Evolutionary conservation across 1,140 invertebrate species (phyloP).

Genomic region (Ceratosolen fusciceps): DNA sequence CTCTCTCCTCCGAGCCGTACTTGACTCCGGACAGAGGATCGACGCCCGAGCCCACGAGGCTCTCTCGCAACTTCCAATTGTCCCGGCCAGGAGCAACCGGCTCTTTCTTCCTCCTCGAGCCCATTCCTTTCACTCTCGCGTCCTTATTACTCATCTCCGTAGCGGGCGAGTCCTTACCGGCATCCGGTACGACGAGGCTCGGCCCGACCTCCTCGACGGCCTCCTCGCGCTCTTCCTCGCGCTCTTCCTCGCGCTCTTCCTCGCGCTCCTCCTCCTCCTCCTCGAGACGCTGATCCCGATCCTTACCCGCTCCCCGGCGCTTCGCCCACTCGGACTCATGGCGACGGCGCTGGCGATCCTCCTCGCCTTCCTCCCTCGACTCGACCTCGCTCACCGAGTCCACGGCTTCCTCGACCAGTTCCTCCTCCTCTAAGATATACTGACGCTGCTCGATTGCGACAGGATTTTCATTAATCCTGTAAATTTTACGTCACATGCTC

Average conservation of each 20-base stretch:
- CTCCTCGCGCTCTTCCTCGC: constrained; percentile 55
- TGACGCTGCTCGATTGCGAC: constrained; percentile 52
- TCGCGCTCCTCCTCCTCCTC: constrained; percentile 1
- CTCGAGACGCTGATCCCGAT: not conserved
- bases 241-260: constrained; percentile 56
- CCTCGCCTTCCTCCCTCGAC: constrained; percentile 19
- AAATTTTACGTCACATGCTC: not conserved
- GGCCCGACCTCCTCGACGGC: constrained; percentile 55
- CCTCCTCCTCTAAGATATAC: constrained; percentile 62
- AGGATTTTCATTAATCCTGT: constrained; percentile 54
- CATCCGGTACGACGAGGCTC: constrained; percentile 53
- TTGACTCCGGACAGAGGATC: constrained; percentile 36
- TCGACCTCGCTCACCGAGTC: constrained; percentile 52
- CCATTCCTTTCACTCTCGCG: constrained; percentile 10
- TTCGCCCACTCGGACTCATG: constrained; percentile 1
- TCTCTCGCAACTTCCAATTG: constrained; percentile 24
- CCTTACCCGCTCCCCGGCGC: not conserved
- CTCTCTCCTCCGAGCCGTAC: constrained; percentile 55
- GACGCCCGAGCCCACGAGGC: constrained; percentile 4
- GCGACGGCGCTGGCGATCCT: not conserved
- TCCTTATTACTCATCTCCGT: constrained; percentile 31
- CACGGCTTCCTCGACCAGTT: constrained; percentile 58
- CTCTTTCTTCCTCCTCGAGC: not conserved
- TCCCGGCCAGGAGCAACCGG: not conserved
- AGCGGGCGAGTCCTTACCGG: not conserved